Evolutionary conservation across 2,888 invertebrate genomes (phyloP).

Genomic region (Tortrix viridana): DNA sequence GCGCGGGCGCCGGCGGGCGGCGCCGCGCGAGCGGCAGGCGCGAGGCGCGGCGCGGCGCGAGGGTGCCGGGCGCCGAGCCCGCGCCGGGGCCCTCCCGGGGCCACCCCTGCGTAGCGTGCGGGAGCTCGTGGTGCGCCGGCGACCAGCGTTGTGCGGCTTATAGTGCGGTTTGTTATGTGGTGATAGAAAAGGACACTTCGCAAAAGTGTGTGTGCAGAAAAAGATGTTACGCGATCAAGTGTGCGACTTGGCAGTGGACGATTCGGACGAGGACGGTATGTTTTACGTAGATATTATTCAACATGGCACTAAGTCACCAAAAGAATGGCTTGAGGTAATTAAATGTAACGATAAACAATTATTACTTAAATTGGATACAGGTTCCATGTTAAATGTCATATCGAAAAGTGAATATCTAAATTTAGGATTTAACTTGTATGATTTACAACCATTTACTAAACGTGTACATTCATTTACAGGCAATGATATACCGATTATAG

Average conservation of each 20-base stretch:
- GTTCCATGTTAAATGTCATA: slow-evolving; percentile 34
- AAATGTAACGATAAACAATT: slow-evolving; percentile 4
- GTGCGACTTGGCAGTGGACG: slow-evolving; percentile 6
- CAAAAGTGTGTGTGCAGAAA: background rate
- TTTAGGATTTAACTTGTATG: slow-evolving; percentile 11
- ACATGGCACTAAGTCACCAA: background rate
- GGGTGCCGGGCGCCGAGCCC: background rate
- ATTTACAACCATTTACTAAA: slow-evolving; percentile 9
- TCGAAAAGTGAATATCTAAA: slow-evolving; percentile 19
- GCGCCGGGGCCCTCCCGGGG: background rate
- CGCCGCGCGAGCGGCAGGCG: background rate
- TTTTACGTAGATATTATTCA: slow-evolving; percentile 17
- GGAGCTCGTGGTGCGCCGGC: slow-evolving; percentile 10
- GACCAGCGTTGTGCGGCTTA: slow-evolving; percentile 23
- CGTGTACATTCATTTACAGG: slow-evolving; percentile 36
- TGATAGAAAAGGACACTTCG: background rate
- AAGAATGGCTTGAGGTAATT: background rate
- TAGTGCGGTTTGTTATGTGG: background rate
- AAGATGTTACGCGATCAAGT: slow-evolving; percentile 16
- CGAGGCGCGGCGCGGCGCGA: background rate
- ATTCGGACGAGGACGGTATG: slow-evolving; percentile 13
- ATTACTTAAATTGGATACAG: slow-evolving; percentile 34
- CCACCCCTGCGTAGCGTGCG: background rate
- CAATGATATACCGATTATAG: slow-evolving; percentile 25
- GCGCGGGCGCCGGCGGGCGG: too few species aligned